Evolutionary conservation across 2,888 invertebrate genomes (phyloP), one percentile per base, ranked within the genome.

Genomic region (Limenitis arthemis): DNA sequence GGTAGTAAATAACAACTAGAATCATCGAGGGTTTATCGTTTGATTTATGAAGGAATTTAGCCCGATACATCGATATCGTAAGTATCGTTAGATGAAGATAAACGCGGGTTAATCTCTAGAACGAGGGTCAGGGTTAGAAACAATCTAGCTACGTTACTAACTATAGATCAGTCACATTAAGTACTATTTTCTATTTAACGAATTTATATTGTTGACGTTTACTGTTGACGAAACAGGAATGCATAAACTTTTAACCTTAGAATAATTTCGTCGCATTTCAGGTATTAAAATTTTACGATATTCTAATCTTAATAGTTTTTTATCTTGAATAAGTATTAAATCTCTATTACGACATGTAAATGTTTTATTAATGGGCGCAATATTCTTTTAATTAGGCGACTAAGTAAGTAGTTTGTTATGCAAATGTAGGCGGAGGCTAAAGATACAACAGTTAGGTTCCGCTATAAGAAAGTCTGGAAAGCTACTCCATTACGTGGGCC

Each of bases 401-500:
- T 51, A 30, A 33, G 31, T 36, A 29, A 36, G 30, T 37, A 37
- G 9, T 9, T 31, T 30, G n/a, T 31, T 11, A 58, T 49, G 36
- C 47, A 53, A 54, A 60, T 44, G 41, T 47, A 55, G 52, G 54
- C 43, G 48, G 44, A 43, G 50, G 49, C 47, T 47, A 44, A 49
- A 53, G 51, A 54, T 44, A 50, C 42, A 60, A 54, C 62, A 59
- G 55, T 60, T 59, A 54, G 55, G 67, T 68, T 70, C 69, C 68
- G 69, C 67, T 69, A 68, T 61, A 65, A 67, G 62, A 61, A 60
- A 62, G 57, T 60, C 59, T 55, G 59, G 54, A 63, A 66, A 70
- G 66, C 66, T 77, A 72, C 77, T 73, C 70, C 64, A 75, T 78
- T 80, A 82, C 76, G 73, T 67, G 67, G 66, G 64, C 66, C 67